A percentile compares a stretch with the other conserved stretches of the same genome.
phyloP scores from a whole-genome alignment of 1,140 invertebrate genomes.

The Anoplophora glabripennis region DNA sequence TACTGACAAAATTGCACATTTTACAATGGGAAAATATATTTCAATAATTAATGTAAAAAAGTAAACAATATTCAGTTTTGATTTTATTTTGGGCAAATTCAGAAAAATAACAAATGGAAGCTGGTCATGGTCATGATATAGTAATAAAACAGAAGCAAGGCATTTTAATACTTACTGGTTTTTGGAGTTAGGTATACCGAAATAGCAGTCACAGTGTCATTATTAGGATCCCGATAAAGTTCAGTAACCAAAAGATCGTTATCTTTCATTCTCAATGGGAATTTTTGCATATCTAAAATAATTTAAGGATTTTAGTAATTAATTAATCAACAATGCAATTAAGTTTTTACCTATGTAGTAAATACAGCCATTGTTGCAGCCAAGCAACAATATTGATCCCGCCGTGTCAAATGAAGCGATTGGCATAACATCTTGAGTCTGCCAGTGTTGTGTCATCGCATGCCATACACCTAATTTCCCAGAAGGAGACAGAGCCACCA shows the following conservation, averaged over 20 bases:
- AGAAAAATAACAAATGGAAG: conserved; percentile 6
- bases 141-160: conserved; percentile 8
- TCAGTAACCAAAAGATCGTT: conserved; percentile 97
- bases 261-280: conserved; percentile 97
- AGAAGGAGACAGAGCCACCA: conserved; percentile 88
- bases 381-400: conserved; percentile 90
- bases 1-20: no score
- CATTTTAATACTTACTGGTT: conserved; percentile 72
- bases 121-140: background rate
- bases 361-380: conserved; percentile 94
- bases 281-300: conserved; percentile 96
- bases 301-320: conserved; percentile 27
- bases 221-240: conserved; percentile 90
- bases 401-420: conserved; percentile 95
- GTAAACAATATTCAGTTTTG: no score
- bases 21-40: no score
- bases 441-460: conserved; percentile 97
- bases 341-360: conserved; percentile 84
- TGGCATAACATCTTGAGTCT: conserved; percentile 92
- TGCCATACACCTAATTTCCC: conserved; percentile 99
- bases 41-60: no score
- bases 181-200: conserved; percentile 97
- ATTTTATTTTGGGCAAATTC: background rate
- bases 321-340: background rate
- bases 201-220: conserved; percentile 96